Evolutionary conservation across 2,888 invertebrate genomes (phyloP), one percentile per base, ranked within the genome.

Genomic region (Dicycla oo): DNA sequence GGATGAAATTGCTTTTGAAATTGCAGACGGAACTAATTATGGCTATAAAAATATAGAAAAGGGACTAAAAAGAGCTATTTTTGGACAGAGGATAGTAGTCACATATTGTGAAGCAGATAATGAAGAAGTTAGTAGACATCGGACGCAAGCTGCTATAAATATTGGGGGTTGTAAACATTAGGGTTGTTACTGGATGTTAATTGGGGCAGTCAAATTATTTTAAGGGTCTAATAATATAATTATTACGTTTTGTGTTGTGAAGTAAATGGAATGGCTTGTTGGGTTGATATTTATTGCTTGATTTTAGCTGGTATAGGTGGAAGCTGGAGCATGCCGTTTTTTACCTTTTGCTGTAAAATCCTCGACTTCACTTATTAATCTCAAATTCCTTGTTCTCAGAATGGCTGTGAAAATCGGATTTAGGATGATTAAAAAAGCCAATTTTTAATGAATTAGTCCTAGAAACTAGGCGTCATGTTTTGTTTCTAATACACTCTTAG

Each of bases 21-120:
- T 89, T 86, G 78, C 81, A 86, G 87, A 88, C 88, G 84, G 87
- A 92, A 93, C 93, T 93, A 93, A 94, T 94, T 92, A 92, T 78
- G 80, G 70, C 87, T 68, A 79, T 85, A 88, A 88, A 78, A 89
- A 82, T 81, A 83, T 81, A 86, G 77, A 84, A 86, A 86, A 85
- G 86, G 71, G 71, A 81, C 75, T 78, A 79, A 76, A 83, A 81
- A 78, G 70, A 69, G 70, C 67, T 71, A 66, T 72, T 85, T 84
- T 85, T 84, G 66, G 56, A 72, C 69, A 64, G 75, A 64, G 74
- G 72, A 82, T 75, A 88, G 90, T 90, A 91, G 91, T 87, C 85
- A 54, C 86, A 88, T 89, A 91, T 89, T 93, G 90, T 93, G 87
- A 78, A 81, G 73, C 76, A 81, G 76, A 87, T 87, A 86, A 87